A percentile compares a stretch with the other conserved stretches of the same genome.
Conservation (phyloP, 1,140 invertebrate species). For the Solenopsis invicta region DNA sequence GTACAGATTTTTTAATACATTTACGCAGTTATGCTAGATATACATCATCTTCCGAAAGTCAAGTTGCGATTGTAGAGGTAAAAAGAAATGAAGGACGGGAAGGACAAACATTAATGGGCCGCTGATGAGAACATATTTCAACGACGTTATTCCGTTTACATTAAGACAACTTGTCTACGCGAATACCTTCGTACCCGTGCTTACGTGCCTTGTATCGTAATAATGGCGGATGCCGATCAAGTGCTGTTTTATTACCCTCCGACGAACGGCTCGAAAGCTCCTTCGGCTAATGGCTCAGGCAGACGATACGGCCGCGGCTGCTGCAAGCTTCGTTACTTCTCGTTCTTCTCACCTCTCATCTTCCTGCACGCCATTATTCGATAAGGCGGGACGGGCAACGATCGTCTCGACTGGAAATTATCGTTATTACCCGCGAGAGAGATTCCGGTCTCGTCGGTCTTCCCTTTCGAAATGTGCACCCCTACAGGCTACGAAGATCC, state of each 20-base stretch:
- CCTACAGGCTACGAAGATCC: neutral
- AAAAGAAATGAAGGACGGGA: neutral
- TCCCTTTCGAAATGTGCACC: conserved; percentile 29
- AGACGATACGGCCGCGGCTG: conserved; percentile 67
- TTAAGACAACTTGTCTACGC: neutral
- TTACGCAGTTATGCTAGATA: neutral
- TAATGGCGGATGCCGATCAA: conserved; percentile 75
- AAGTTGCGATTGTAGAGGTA: neutral
- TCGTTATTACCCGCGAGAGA: conserved; percentile 36
- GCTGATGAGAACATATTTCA: neutral
- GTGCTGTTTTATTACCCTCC: conserved; percentile 75
- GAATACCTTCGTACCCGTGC: conserved; percentile 51
- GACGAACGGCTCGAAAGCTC: conserved; percentile 57
- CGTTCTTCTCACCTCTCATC: conserved; percentile 10
- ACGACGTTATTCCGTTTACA: neutral
- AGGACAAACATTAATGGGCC: neutral
- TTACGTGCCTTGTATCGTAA: conserved; percentile 70
- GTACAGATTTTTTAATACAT: conserved; percentile 4
- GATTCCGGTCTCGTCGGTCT: conserved; percentile 5
- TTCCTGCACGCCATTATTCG: conserved; percentile 1
- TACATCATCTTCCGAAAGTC: neutral
- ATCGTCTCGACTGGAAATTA: conserved; percentile 26
- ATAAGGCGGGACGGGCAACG: conserved; percentile 19
- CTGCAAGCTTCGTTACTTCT: conserved; percentile 44
- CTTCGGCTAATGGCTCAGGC: conserved; percentile 33